phyloP scores from a whole-genome alignment of 2,888 invertebrate genomes.

The Abrostola tripartita region DNA sequence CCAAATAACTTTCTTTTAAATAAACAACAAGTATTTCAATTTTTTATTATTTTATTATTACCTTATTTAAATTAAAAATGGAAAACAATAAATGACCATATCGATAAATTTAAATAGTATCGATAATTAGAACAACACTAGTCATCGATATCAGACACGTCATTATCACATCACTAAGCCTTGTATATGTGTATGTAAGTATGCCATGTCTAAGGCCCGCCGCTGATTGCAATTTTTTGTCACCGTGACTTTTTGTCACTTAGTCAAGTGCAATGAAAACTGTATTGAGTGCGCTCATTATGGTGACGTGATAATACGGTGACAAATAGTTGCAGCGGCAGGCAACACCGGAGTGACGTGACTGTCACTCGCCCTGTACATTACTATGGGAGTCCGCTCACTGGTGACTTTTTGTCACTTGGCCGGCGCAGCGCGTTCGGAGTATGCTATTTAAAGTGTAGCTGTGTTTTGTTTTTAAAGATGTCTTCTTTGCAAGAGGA shows the following conservation, averaged over 20 bases:
- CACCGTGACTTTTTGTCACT: conserved; percentile 9
- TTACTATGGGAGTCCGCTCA: conserved; percentile 13
- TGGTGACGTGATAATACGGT: conserved; percentile 20
- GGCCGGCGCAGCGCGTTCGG: conserved; percentile 1
- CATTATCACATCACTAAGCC: no score
- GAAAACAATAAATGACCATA: no score
- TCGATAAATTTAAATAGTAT: no score
- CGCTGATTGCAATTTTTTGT: conserved; percentile 9
- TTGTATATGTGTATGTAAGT: no score
- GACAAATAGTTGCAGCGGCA: conserved; percentile 17
- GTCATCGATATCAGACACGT: no score
- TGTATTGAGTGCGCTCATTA: conserved; percentile 15
- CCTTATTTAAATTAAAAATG: no score
- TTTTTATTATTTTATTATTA: no score
- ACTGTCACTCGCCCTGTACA: conserved; percentile 20
- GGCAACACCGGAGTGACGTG: conserved; percentile 15
- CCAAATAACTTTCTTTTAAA: no score
- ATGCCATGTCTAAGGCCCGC: no score
- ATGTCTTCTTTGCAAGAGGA: conserved; percentile 15
- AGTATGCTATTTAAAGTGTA: conserved; percentile 1
- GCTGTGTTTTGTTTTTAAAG: conserved; percentile 7
- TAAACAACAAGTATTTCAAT: no score
- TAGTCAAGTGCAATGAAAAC: conserved; percentile 17
- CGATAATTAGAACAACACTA: no score
- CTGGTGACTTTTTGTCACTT: conserved; percentile 4